phyloP scores from a whole-genome alignment of 30 jellyfish, hydroid and myxozoan genomes.

The Phacellophora camtschatica region DNA sequence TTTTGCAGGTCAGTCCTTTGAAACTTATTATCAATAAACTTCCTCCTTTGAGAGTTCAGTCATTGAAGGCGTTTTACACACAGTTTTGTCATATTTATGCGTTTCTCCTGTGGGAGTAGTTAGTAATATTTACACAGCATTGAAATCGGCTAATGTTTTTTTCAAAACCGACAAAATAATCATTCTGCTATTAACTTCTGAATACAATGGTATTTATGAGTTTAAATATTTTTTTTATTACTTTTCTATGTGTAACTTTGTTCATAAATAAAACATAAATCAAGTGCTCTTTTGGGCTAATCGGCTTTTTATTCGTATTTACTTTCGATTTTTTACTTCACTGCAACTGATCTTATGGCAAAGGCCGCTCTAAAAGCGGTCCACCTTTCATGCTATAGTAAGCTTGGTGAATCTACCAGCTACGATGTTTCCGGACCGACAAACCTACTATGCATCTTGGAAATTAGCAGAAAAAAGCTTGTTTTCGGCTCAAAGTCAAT shows the following conservation, averaged over 20 bases:
- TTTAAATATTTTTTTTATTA: conserved; percentile 51
- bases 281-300: conserved; percentile 55
- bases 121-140: conserved; percentile 56
- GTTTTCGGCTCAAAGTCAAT: too few relatives aligned
- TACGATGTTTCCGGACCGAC: conserved; percentile 53
- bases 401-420: conserved; percentile 11
- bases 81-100: conserved; percentile 41
- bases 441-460: too few relatives aligned
- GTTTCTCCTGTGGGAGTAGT: conserved; percentile 66
- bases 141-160: conserved; percentile 59
- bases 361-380: conserved; percentile 41
- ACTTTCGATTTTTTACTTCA: conserved; percentile 48
- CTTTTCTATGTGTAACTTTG: conserved; percentile 51
- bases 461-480: too few relatives aligned
- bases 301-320: conserved; percentile 57
- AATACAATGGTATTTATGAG: conserved; percentile 55
- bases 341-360: conserved; percentile 13
- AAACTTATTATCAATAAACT: neutral
- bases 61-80: conserved; percentile 33
- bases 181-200: conserved; percentile 57
- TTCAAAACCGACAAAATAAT: conserved; percentile 66
- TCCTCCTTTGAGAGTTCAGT: conserved; percentile 17
- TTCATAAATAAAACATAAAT: conserved; percentile 52
- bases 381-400: conserved; percentile 39
- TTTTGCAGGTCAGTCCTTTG: neutral